Evolutionary conservation across 2,113 vertebrate genomes (phyloP), one percentile per base, ranked within the genome.

Genomic region (Aphyosemion australe): DNA sequence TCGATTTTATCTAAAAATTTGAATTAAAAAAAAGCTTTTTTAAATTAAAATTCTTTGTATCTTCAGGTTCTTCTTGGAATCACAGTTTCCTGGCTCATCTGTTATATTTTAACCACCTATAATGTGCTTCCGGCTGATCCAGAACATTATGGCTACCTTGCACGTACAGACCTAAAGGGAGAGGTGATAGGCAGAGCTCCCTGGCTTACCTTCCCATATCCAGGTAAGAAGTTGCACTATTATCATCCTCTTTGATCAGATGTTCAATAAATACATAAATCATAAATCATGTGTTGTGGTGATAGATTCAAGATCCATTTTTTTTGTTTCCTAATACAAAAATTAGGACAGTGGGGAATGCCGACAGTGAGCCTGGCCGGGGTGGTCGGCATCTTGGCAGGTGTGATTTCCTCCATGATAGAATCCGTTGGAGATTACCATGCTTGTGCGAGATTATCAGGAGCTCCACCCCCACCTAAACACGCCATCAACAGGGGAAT

Each of bases 341-440:
- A 48, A 39, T 20, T 79, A 99, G 97, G 97, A 39, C 97, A 99
- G 78, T 99, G 97, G 97, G 97, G 97, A 15, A 2, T 84, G 46
- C 97, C 97, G 5, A 96, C 96, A 0, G 84, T 99, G 78, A 98
- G 95, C 79, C 80, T 95, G 43, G 96, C 95, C 0, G 97, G 97
- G 11, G 94, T 97, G 69, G 95, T 98, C 2, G 97, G 97, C 49
- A 95, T 99, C 85, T 76, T 97, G 2, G 96, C 96, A 0, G 97
- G 96, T 1, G 94, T 99, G 48, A 93, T 97, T 45, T 95, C 96
- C 42, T 99, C 97, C 60, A 96, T 99, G 95, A 90, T 99, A 69
- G 97, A 99, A 76, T 99, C 97, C 0, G 91, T 99, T 26, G 97
- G 97, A 0, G 97, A 99, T 81, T 99, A 99, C 69, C 94, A 96